Base-by-base conservation (phyloP, 2,888 invertebrate species). In the Drosophila phalerata region DNA sequence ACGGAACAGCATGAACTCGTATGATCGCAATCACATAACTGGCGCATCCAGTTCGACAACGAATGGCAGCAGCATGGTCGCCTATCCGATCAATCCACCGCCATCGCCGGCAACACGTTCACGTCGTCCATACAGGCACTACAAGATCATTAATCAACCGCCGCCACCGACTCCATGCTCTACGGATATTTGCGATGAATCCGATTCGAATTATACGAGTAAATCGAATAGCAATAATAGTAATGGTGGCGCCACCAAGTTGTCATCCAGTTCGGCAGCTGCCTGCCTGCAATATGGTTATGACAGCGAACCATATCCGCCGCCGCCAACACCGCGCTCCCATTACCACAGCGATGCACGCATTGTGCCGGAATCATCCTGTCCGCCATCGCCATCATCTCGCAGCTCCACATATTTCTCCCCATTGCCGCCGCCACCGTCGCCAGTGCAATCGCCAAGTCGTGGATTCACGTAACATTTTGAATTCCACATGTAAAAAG, bases 81-180 rank as follows among this genome's bases (percentile, higher is more conserved):
- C 95, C 93, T 97, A 97, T 93, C 97, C 98, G 0, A 94, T 97
- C 38, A 98, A 98, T 93, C 98, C 98, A 38, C 98, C 98, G 15
- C 98, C 98, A 3, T 96, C 96, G 91, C 98, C 98, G 0, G 97
- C 97, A 13, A 95, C 96, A 0, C 96, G 97, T 0, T 95, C 94
- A 89, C 95, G 96, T 60, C 94, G 96, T 66, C 95, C 97, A 2
- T 96, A 96, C 92, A 94, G 96, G 28, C 96, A 97, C 92, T 96
- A 96, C 92, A 93, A 95, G 79, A 94, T 95, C 77, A 96, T 96
- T 72, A 96, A 95, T 93, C 96, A 96, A 91, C 97, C 97, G 0
- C 98, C 98, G 8, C 98, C 98, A 28, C 98, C 98, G 11, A 98
- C 98, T 22, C 98, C 98, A 0, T 98, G 98, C 90, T 97, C 97